phyloP scores from a whole-genome alignment of 2,797 vertebrate species.

The Muraenolepis orangiensis region DNA sequence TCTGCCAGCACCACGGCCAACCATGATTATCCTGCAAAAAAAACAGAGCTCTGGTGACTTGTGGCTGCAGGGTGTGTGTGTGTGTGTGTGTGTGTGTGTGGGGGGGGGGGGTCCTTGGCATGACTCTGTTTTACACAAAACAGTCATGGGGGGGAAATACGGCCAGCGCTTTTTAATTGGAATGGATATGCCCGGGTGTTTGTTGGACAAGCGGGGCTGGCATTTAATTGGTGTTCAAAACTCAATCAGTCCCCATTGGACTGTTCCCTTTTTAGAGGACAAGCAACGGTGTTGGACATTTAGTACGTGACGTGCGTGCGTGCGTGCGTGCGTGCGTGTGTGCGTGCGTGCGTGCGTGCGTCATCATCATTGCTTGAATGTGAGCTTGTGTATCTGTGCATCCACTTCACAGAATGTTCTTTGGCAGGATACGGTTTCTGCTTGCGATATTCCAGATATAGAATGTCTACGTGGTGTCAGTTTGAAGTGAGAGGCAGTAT shows the following conservation, averaged over 20 bases:
- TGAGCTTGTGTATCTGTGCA: neutral
- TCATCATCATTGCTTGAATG: too few species aligned
- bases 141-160: constrained; percentile 1
- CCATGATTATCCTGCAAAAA: constrained; percentile 23
- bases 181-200: constrained; percentile 26
- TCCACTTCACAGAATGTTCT: neutral
- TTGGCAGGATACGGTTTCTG: constrained; percentile 4
- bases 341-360: neutral
- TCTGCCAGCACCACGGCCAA: constrained; percentile 50
- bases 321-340: neutral
- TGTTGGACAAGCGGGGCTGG: constrained; percentile 30
- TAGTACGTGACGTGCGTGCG: neutral
- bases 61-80: constrained; percentile 38
- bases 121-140: constrained; percentile 22
- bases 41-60: constrained; percentile 30
- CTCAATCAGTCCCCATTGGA: constrained; percentile 3
- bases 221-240: constrained; percentile 50
- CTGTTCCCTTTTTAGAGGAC: neutral
- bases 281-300: neutral
- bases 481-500: neutral
- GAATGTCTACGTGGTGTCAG: constrained; percentile 6
- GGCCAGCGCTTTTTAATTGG: constrained; percentile 39
- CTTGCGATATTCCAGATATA: constrained; percentile 12
- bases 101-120: constrained; percentile 38
- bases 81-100: too few species aligned